A percentile compares a stretch with the other conserved stretches of the same genome.
phyloP scores from a whole-genome alignment of 2,797 vertebrate species.

The Cyclopterus lumpus region DNA sequence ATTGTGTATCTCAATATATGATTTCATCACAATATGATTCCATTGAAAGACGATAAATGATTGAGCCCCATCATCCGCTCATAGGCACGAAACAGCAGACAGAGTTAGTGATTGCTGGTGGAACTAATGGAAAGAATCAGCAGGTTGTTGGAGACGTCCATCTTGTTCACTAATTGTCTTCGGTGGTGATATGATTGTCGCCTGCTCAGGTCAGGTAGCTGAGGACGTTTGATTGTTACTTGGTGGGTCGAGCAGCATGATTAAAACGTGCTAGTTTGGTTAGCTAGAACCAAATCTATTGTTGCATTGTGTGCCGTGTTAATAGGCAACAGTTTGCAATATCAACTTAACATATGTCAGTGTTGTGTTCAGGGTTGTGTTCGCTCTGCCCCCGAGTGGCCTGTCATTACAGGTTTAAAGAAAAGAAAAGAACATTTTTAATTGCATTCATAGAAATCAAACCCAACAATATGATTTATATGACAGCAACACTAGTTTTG shows the following conservation, averaged over 20 bases:
- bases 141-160: background rate
- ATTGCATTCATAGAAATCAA: conserved; percentile 33
- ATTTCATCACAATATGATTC: background rate
- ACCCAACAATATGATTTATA: conserved; percentile 9
- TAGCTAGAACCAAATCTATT: background rate
- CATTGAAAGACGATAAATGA: background rate
- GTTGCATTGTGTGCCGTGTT: background rate
- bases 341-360: background rate
- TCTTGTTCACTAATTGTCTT: background rate
- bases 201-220: background rate
- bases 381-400: background rate
- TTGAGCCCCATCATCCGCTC: too few relatives aligned
- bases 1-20: background rate
- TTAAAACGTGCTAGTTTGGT: background rate
- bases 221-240: background rate
- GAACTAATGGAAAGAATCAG: background rate
- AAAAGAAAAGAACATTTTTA: background rate
- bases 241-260: background rate
- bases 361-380: background rate
- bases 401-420: background rate
- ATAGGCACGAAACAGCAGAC: background rate
- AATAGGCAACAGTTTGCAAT: background rate
- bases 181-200: background rate
- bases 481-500: conserved; percentile 15
- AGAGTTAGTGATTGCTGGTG: background rate